Percentiles rank a stretch among this genome's conserved stretches.
Evolutionary conservation across 2,888 invertebrate genomes (phyloP).

Genomic region (Stratiomys singularior): DNA sequence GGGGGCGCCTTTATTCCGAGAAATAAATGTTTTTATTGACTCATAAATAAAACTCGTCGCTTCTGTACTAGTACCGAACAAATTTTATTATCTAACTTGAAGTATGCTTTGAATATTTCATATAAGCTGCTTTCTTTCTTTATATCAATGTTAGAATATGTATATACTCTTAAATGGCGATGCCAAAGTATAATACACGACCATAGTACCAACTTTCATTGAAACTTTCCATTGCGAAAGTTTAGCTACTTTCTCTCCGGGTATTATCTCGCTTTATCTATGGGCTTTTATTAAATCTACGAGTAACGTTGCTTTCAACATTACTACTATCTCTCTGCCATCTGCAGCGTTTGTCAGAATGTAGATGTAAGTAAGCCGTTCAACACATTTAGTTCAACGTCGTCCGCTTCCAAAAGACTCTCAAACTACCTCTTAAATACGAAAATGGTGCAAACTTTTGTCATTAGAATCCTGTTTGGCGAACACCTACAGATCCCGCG

Average conservation of each 20-base stretch:
- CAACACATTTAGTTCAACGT: background rate
- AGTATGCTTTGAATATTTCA: too few relatives aligned
- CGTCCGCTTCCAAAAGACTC: background rate
- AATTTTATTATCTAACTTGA: too few relatives aligned
- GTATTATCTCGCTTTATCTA: slow-evolving; percentile 9
- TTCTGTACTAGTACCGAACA: too few relatives aligned
- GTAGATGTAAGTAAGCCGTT: background rate
- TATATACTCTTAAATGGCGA: too few relatives aligned
- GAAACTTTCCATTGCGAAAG: background rate
- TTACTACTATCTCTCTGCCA: background rate
- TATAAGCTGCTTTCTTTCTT: too few relatives aligned
- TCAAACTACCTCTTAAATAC: slow-evolving; percentile 2
- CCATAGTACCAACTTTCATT: background rate
- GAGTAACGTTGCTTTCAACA: background rate
- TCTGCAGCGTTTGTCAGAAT: background rate
- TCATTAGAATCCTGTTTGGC: slow-evolving; percentile 25
- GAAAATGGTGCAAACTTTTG: slow-evolving; percentile 25
- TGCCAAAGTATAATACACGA: too few relatives aligned
- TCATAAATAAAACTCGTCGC: too few relatives aligned
- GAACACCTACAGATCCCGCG: background rate
- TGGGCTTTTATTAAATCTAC: slow-evolving; percentile 25
- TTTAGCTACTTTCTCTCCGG: background rate
- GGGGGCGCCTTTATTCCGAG: too few relatives aligned
- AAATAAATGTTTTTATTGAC: too few relatives aligned
- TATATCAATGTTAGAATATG: too few relatives aligned